Conservation (phyloP, 1,140 invertebrate species). For the Probaryconus sp. region DNA sequence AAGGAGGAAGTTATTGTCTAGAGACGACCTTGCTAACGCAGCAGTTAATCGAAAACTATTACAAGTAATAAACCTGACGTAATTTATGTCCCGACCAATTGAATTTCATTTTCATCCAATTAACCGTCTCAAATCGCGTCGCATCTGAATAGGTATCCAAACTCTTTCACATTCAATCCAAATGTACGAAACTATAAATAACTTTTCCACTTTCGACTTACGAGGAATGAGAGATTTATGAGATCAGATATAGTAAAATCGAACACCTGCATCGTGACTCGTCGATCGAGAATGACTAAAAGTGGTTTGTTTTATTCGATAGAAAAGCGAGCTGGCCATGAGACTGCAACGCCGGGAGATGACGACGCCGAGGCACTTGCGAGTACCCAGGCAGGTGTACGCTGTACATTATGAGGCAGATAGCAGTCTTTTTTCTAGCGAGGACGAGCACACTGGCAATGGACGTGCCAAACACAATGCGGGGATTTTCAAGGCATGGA, state of each 20-base stretch:
- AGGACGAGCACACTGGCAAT: conserved; percentile 74
- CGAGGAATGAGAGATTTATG: too few relatives aligned
- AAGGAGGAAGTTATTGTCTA: background rate
- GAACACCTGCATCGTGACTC: conserved; percentile 1
- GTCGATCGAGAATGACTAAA: conserved; percentile 1
- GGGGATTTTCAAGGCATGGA: conserved; percentile 78
- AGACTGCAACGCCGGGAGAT: conserved; percentile 52
- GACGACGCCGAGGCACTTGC: conserved; percentile 54
- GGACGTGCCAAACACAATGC: conserved; percentile 77
- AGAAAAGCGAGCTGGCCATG: conserved; percentile 41
- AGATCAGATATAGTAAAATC: background rate
- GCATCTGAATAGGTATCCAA: too few relatives aligned
- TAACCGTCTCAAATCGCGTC: too few relatives aligned
- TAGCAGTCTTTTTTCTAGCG: conserved; percentile 52
- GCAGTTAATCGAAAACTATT: background rate
- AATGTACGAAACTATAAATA: too few relatives aligned
- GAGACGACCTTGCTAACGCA: background rate
- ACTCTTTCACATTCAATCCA: too few relatives aligned
- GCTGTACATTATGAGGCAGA: conserved; percentile 72
- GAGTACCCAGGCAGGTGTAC: conserved; percentile 57
- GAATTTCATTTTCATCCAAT: too few relatives aligned
- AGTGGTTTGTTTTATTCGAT: conserved; percentile 4
- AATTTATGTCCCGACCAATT: too few relatives aligned
- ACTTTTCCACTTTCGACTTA: too few relatives aligned
- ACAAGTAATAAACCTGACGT: conserved; percentile 11